These are phyloP conservation scores for Setipinna tenuifilis DNA, from an alignment of 2,797 vertebrate species.

Conservation along the genomic window DNA sequence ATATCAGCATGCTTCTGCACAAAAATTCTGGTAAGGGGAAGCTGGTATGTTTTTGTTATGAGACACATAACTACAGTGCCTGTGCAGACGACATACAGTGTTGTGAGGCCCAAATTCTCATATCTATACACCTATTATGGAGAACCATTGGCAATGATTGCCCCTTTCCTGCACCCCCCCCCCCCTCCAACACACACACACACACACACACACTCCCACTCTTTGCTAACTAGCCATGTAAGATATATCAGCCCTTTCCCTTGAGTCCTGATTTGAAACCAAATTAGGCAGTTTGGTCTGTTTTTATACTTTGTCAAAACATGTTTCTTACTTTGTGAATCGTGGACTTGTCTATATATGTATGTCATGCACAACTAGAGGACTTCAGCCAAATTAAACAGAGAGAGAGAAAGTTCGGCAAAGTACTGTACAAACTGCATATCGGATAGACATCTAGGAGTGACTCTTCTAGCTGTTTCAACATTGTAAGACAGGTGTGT, in stretches of 20 bases:
- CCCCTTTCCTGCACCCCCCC: not conserved
- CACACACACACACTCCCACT: not conserved
- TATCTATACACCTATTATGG: conserved; percentile 21
- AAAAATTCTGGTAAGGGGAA: not conserved
- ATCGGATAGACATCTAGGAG: not conserved
- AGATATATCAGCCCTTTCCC: not conserved
- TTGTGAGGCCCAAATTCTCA: conserved; percentile 12
- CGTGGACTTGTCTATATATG: conserved; percentile 20
- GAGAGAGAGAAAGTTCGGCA: not conserved
- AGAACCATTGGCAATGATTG: not conserved
- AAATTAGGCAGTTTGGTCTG: conserved; percentile 25
- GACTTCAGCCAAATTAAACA: conserved; percentile 14
- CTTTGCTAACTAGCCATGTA: conserved; percentile 7
- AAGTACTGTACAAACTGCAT: not conserved
- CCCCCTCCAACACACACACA: not conserved
- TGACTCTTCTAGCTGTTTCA: not conserved
- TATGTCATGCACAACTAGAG: conserved; percentile 6
- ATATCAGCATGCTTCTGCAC: not conserved
- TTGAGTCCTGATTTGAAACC: conserved; percentile 3
- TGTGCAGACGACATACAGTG: not conserved
- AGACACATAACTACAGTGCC: conserved; percentile 12
- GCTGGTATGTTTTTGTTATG: conserved; percentile 18
- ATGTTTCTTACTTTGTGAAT: conserved; percentile 36
- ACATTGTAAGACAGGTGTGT: conserved; percentile 13
- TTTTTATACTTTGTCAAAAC: conserved; percentile 39